Conservation (phyloP, 2,888 invertebrate genomes). For the Mythimna loreyi region DNA sequence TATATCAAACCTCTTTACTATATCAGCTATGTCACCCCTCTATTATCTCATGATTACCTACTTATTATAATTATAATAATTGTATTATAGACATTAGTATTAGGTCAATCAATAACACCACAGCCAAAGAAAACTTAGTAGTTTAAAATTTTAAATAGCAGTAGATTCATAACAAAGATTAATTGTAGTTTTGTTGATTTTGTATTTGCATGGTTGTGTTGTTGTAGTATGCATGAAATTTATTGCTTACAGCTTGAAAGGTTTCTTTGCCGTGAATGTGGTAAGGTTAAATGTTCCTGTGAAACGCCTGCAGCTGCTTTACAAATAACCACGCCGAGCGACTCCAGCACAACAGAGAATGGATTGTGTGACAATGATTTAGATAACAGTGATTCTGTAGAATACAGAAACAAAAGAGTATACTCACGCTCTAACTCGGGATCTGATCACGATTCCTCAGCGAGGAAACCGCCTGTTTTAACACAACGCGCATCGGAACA, state of each 20-base stretch:
- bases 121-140: constrained; percentile 10
- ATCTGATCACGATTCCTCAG: constrained; percentile 67
- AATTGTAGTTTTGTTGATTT: constrained; percentile 56
- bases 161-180: constrained; percentile 38
- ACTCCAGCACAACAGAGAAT: constrained; percentile 55
- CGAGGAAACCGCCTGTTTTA: constrained; percentile 65
- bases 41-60: neutral
- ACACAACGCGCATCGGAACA: constrained; percentile 78
- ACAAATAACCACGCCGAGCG: constrained; percentile 61
- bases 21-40: neutral
- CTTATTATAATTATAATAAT: neutral
- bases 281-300: constrained; percentile 93
- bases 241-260: constrained; percentile 94
- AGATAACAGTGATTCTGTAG: constrained; percentile 71
- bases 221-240: constrained; percentile 90
- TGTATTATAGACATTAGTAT: neutral
- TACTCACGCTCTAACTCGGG: constrained; percentile 76
- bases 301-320: constrained; percentile 70
- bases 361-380: constrained; percentile 61
- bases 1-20: neutral
- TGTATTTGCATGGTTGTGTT: constrained; percentile 83
- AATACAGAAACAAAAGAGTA: constrained; percentile 76
- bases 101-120: constrained; percentile 11
- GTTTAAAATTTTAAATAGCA: constrained; percentile 8
- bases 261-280: constrained; percentile 94